Evolutionary conservation across 2,797 vertebrate species (phyloP).

Genomic region (Tokudaia muenninki): DNA sequence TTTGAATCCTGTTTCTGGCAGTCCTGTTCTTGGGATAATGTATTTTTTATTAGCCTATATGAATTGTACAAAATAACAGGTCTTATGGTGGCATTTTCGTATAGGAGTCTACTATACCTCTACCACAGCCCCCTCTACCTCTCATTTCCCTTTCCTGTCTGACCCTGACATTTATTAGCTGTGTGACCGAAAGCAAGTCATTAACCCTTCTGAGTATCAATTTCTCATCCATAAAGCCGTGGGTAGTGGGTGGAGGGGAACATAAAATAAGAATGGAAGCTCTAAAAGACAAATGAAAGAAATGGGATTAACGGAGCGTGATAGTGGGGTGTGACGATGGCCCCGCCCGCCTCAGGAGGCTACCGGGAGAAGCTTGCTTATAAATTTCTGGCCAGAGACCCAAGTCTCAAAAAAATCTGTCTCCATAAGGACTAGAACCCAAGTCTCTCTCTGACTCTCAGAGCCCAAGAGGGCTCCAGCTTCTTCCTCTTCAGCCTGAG

Average conservation of each 20-base stretch:
- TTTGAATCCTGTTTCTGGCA: slow-evolving; percentile 13
- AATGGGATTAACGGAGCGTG: neutral
- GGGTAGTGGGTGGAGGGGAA: neutral
- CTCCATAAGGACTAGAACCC: neutral
- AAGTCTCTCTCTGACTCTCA: neutral
- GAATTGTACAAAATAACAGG: neutral
- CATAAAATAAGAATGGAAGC: slow-evolving; percentile 40
- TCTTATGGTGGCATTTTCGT: slow-evolving; percentile 1
- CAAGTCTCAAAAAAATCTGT: neutral
- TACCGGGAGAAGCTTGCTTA: neutral
- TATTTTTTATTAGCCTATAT: slow-evolving; percentile 5
- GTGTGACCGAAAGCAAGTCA: slow-evolving; percentile 42
- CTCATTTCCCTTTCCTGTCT: neutral
- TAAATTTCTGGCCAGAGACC: neutral
- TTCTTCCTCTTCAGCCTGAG: neutral
- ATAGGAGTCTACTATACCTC: neutral
- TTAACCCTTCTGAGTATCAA: slow-evolving; percentile 24
- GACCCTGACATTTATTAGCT: neutral
- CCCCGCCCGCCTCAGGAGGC: neutral
- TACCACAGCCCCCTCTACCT: neutral
- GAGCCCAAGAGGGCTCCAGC: neutral
- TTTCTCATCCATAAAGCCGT: slow-evolving; percentile 57
- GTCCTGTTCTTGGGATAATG: neutral
- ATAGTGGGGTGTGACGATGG: neutral
- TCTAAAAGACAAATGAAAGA: slow-evolving; percentile 38